phyloP scores from a whole-genome alignment of 2,888 invertebrate genomes.

The Tachina grossa region DNA sequence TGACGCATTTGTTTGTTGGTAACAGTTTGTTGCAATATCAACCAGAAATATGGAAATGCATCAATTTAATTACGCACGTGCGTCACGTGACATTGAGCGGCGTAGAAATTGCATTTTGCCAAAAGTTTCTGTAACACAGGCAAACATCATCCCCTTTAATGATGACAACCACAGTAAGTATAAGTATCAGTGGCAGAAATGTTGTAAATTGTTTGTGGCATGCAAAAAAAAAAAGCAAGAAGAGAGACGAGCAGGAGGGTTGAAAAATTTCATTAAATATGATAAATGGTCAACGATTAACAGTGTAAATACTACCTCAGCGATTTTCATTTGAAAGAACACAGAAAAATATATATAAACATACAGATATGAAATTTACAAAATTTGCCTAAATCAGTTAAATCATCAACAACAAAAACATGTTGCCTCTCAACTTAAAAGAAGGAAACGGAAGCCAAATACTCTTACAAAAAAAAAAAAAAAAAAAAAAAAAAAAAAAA shows the following conservation, averaged over 20 bases:
- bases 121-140: slow-evolving; percentile 37
- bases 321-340: slow-evolving; percentile 10
- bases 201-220: slow-evolving; percentile 32
- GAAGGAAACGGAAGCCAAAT: slow-evolving; percentile 67
- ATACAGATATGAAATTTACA: slow-evolving; percentile 27
- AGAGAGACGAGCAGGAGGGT: slow-evolving; percentile 23
- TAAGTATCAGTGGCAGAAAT: slow-evolving; percentile 28
- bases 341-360: slow-evolving; percentile 18
- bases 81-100: slow-evolving; percentile 74
- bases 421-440: slow-evolving; percentile 29
- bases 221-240: too few relatives aligned
- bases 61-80: slow-evolving; percentile 81
- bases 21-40: slow-evolving; percentile 57
- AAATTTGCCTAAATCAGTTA: slow-evolving; percentile 44
- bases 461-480: slow-evolving; percentile 43
- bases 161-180: slow-evolving; percentile 41
- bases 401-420: slow-evolving; percentile 46
- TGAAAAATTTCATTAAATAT: slow-evolving; percentile 81
- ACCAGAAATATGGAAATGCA: slow-evolving; percentile 72
- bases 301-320: slow-evolving; percentile 61
- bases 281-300: slow-evolving; percentile 81
- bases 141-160: slow-evolving; percentile 63
- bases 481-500: slow-evolving; percentile 44
- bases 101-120: slow-evolving; percentile 72
- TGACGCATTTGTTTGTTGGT: slow-evolving; percentile 63